phyloP scores from a whole-genome alignment of 1,140 invertebrate species.

The Drosophila sturtevanti region DNA sequence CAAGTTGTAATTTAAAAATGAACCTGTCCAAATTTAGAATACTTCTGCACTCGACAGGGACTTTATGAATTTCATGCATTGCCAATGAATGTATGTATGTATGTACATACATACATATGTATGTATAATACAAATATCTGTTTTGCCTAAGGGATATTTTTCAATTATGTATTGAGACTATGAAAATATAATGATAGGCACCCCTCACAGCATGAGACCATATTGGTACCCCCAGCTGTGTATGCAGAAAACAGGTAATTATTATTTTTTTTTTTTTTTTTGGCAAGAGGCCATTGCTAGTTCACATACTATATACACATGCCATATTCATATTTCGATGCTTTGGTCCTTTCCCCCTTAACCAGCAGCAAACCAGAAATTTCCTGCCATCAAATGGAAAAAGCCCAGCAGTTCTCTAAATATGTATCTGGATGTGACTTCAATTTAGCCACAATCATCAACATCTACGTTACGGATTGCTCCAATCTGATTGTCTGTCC shows the following conservation, averaged over 20 bases:
- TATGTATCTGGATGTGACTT: not conserved
- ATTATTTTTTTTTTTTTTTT: slow-evolving; percentile 7
- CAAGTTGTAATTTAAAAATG: not conserved
- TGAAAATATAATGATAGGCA: not conserved
- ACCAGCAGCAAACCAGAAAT: not conserved
- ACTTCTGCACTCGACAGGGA: not conserved
- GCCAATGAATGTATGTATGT: too few species aligned
- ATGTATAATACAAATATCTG: too few species aligned
- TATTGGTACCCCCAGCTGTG: not conserved
- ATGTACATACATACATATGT: too few species aligned
- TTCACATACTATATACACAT: not conserved
- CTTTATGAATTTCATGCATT: not conserved
- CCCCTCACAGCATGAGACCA: not conserved
- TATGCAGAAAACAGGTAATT: slow-evolving; percentile 6
- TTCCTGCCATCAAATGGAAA: not conserved
- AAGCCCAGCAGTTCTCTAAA: not conserved
- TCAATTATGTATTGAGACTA: slow-evolving; percentile 5
- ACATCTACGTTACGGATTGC: too few species aligned
- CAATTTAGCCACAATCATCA: not conserved
- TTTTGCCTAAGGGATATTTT: not conserved
- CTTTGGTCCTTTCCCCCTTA: not conserved
- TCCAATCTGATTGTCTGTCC: not conserved
- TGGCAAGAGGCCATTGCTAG: not conserved
- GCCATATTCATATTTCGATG: not conserved
- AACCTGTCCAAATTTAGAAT: not conserved